Evolutionary conservation across 2,797 vertebrate species (phyloP), one percentile per base, ranked within the genome.

Genomic region (Sebastolobus alascanus): DNA sequence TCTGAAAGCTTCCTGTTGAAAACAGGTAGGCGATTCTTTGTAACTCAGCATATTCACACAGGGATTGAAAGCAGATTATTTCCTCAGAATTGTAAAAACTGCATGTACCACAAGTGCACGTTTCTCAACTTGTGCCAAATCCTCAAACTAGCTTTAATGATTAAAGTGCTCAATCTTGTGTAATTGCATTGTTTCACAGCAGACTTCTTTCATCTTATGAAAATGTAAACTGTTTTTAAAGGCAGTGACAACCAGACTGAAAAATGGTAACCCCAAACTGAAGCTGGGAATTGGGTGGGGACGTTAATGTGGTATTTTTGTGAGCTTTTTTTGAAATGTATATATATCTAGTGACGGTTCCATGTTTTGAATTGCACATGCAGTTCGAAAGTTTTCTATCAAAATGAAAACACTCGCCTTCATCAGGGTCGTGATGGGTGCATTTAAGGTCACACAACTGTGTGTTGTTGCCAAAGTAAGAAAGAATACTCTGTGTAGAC

Each of bases 1-100:
- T 58, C 56, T 83, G 59, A 71, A 66, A 70, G 68, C 71, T 87
- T 89, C 82, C 80, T 83, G 87, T 87, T 78, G 59, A 79, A 68
- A 38, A 73, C 46, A 58, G 66, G 58, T 46, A 20, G 5, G 46
- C 20, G 64, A 5, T 78, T 85, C 61, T 82, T 56, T 79, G 72
- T 67, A 69, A 65, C 64, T 56, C 70, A 59, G 16, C n/a, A 25
- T 11, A 52, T 50, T 79, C 37, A 68, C 43, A 29, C 22, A 72
- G 58, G 61, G 56, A 68, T 75, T 78, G 40, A n/a, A 7, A 67
- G n/a, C 70, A 61, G 76, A 85, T 70, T 75, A 52, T 77, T 88
- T 90, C 68, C 29, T 88, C 68, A 67, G 79, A 84, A 84, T 8
- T 75, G 35, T 75, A 8, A 80, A 88, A 74, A 14, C 63, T 40